Base-by-base conservation (phyloP, 2,113 vertebrate species). In the Stegastes partitus region DNA sequence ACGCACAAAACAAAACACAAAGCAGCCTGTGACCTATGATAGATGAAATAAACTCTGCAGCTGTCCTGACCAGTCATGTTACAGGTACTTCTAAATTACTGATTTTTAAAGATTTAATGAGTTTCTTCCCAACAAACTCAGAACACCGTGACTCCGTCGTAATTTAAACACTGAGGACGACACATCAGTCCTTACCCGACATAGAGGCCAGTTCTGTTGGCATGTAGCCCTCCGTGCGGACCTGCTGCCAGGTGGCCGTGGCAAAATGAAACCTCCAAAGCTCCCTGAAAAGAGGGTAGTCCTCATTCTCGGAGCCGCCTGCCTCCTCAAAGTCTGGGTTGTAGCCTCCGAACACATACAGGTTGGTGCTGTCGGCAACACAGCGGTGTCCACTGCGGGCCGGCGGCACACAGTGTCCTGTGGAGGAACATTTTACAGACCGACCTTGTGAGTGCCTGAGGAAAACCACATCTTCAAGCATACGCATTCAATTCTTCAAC, bases 251-350 rank as follows among this genome's bases (percentile, higher is more conserved):
- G 11, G 96, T 96, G 61, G 96, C 94, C 1, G 97, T 99, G 50
- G 98, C 97, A 59, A 99, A 99, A 91, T 99, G 96, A 89, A 97
- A 99, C 66, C 96, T 90, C 98, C 98, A 99, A n/a, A 99, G 96
- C 42, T 99, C 98, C 82, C 98, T 95, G 92, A 99, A 99, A 22
- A 99, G 96, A 0, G 98, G 98, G 67, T 97, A 99, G 76, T 98
- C 97, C 87, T 99, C 98, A 3, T 99, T 99, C 44, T 98, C 97
- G 0, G 96, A 95, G 7, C 97, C 97, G 0, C 97, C 98, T 0
- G 98, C 98, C 84, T 99, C 98, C 3, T 98, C 96, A 0, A 97
- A 99, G 89, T 99, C 97, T 0, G 97, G 98, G 11, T 99, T 99
- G 90, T 99, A 99, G 11, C 98, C 98, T 59, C 98, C 98, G 1